Percentiles rank a stretch among this genome's conserved stretches.
These are phyloP conservation scores for Nebria ingens DNA, from an alignment of 1,140 invertebrate species.

Conservation along the genomic window DNA sequence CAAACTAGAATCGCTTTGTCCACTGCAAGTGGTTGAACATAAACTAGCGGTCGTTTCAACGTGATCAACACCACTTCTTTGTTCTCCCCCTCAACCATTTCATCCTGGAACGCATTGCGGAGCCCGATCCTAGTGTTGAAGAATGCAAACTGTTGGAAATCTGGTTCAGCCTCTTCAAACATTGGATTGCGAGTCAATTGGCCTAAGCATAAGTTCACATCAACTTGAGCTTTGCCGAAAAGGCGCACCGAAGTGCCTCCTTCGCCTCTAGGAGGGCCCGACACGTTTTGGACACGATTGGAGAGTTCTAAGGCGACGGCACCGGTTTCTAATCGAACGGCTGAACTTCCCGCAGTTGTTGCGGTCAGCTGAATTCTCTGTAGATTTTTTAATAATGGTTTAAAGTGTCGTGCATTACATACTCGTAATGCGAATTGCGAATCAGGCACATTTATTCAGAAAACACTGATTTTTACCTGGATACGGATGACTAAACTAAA, in stretches of 20 bases:
- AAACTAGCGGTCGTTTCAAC: constrained; percentile 81
- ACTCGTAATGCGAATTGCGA: constrained; percentile 13
- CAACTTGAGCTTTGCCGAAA: constrained; percentile 89
- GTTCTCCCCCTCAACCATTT: constrained; percentile 78
- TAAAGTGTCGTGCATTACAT: background rate
- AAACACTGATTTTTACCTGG: constrained; percentile 56
- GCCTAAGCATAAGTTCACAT: constrained; percentile 88
- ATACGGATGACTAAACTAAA: constrained; percentile 83
- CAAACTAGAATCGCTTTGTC: constrained; percentile 95
- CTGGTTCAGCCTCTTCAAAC: constrained; percentile 93
- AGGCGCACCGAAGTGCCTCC: constrained; percentile 38
- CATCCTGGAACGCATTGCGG: constrained; percentile 49
- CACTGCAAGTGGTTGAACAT: constrained; percentile 90
- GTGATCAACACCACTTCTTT: constrained; percentile 92
- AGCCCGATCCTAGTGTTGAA: constrained; percentile 85
- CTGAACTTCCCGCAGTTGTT: constrained; percentile 93
- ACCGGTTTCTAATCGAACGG: constrained; percentile 89
- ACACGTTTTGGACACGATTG: constrained; percentile 86
- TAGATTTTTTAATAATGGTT: constrained; percentile 25
- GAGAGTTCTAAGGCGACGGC: constrained; percentile 83
- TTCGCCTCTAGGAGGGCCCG: constrained; percentile 49
- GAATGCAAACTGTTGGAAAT: constrained; percentile 94
- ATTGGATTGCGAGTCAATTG: constrained; percentile 87
- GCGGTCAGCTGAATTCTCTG: constrained; percentile 94
- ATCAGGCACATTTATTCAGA: constrained; percentile 5